Conservation (phyloP, 2,113 vertebrate species). For the Myrmecobius fasciatus region DNA sequence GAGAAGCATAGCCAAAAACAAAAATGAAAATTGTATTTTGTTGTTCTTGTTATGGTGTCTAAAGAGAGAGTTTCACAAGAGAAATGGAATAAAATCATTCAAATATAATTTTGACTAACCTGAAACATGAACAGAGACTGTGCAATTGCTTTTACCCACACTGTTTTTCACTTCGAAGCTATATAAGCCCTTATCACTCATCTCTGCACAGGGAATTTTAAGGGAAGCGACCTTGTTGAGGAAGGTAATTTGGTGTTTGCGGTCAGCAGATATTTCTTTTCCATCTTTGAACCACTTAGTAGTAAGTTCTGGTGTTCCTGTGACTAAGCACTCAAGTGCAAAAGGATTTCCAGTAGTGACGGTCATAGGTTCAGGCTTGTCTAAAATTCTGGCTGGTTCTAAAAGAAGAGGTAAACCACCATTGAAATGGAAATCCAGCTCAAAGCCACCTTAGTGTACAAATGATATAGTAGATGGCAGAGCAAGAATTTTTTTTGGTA, state of each 20-base stretch:
- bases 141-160: conserved; percentile 96
- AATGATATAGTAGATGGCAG: neutral
- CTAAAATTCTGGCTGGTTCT: conserved; percentile 96
- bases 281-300: conserved; percentile 96
- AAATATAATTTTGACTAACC: conserved; percentile 85
- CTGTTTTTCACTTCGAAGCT: conserved; percentile 95
- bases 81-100: neutral
- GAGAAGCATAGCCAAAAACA: conserved; percentile 59
- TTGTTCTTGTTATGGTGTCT: neutral
- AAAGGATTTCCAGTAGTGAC: conserved; percentile 94
- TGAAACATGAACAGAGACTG: conserved; percentile 92
- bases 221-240: conserved; percentile 91
- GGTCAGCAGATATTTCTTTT: conserved; percentile 90
- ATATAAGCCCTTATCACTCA: conserved; percentile 92
- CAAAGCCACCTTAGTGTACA: neutral
- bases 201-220: conserved; percentile 93
- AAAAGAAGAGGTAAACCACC: conserved; percentile 80
- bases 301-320: conserved; percentile 94
- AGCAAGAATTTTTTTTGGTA: neutral
- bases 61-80: neutral
- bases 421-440: conserved; percentile 53
- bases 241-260: conserved; percentile 94
- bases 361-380: conserved; percentile 94
- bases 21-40: conserved; percentile 51
- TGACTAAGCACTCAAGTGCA: conserved; percentile 91